These are phyloP conservation scores for Peromyscus maniculatus DNA, from an alignment of 2,113 vertebrate genomes.

Conservation along the genomic window DNA sequence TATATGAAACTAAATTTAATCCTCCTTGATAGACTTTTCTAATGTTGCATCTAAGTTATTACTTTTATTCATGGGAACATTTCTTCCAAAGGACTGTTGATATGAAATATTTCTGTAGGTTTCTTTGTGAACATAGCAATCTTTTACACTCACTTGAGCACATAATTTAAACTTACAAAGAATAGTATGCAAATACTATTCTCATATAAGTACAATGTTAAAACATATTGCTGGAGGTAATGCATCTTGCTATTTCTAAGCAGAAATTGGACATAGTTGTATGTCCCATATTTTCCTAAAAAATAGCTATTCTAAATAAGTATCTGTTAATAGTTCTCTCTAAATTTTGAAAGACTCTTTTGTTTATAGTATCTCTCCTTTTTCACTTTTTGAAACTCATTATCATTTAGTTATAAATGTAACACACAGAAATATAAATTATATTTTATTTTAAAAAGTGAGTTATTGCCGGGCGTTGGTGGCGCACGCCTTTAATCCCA, in stretches of 20 bases:
- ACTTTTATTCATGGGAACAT: background rate
- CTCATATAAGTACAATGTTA: background rate
- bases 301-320: background rate
- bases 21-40: background rate
- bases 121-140: background rate
- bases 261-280: background rate
- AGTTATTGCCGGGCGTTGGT: background rate
- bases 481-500: no score
- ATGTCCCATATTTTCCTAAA: background rate
- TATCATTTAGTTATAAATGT: background rate
- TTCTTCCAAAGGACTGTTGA: background rate
- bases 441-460: background rate
- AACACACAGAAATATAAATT: background rate
- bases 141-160: background rate
- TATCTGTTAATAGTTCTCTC: background rate
- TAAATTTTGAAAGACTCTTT: background rate
- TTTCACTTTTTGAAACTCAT: background rate
- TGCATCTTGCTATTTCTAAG: background rate
- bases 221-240: background rate
- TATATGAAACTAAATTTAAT: background rate
- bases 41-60: background rate
- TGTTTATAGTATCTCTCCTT: background rate
- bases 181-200: background rate
- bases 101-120: background rate
- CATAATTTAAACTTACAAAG: background rate